A percentile compares a stretch with the other conserved stretches of the same genome.
Evolutionary conservation across 2,113 vertebrate genomes (phyloP).

Genomic region (Felis chaus): DNA sequence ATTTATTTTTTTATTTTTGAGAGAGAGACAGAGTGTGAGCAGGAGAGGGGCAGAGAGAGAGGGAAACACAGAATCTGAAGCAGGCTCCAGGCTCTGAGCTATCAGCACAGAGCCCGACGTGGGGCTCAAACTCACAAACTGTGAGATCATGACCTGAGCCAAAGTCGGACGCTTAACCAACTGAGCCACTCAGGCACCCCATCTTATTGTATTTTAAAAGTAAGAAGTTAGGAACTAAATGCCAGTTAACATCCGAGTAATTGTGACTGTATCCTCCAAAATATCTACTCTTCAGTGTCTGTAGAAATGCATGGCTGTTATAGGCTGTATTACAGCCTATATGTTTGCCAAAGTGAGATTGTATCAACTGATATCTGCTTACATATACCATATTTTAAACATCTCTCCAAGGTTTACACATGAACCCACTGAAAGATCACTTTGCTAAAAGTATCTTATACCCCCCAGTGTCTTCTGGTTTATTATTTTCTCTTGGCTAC

Average conservation of each 20-base stretch:
- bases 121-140: too few relatives aligned
- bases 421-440: neutral
- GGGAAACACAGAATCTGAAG: too few relatives aligned
- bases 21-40: too few relatives aligned
- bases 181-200: too few relatives aligned
- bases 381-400: neutral
- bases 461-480: neutral
- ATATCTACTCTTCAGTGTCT: neutral
- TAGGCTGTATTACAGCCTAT: neutral
- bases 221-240: neutral
- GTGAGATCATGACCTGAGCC: too few relatives aligned
- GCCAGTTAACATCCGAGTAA: neutral
- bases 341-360: neutral
- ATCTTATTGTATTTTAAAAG: neutral
- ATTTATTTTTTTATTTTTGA: too few relatives aligned
- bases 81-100: too few relatives aligned
- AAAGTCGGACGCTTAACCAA: too few relatives aligned
- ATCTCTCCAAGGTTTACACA: conserved; percentile 43
- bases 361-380: conserved; percentile 17
- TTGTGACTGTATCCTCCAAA: neutral
- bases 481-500: neutral
- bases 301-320: neutral
- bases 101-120: too few relatives aligned
- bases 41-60: too few relatives aligned
- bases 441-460: conserved; percentile 15